Evolutionary conservation across 2,113 vertebrate species (phyloP).

Genomic region (Microtus montanus): DNA sequence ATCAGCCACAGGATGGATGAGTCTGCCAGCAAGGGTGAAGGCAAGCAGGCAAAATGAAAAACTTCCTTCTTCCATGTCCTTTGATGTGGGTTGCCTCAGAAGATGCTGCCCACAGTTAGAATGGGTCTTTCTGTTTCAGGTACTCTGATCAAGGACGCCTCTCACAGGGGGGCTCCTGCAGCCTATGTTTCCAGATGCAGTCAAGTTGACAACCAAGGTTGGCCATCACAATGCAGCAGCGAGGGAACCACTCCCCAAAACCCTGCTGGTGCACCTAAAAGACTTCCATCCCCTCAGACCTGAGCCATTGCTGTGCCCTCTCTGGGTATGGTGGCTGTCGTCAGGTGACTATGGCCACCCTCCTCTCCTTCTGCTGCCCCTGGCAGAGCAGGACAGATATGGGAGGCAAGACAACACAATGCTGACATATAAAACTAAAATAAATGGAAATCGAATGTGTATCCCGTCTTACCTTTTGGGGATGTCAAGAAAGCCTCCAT

Average conservation of each 20-base stretch:
- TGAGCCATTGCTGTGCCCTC: not conserved
- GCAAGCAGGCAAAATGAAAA: not conserved
- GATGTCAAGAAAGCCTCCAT: constrained; percentile 8
- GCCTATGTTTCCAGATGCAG: not conserved
- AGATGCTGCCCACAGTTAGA: not conserved
- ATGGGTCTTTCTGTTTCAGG: not conserved
- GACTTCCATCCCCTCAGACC: not conserved
- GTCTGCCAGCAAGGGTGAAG: not conserved
- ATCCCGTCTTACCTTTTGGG: not conserved
- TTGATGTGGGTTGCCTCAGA: not conserved
- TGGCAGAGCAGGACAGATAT: not conserved
- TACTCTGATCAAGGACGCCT: not conserved
- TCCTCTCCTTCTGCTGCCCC: not conserved
- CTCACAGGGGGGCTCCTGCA: not conserved
- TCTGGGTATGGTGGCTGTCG: not conserved
- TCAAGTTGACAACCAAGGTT: not conserved
- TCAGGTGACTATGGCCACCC: not conserved
- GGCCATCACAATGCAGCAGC: not conserved
- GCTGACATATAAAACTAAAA: not conserved
- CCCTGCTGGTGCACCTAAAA: not conserved
- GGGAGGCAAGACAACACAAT: fast-evolving
- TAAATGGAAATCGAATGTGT: fast-evolving
- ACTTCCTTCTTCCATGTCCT: not conserved
- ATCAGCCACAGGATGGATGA: not conserved
- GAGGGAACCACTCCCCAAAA: not conserved